Conservation (phyloP, 2,888 invertebrate species). For the Agyllia agylla region DNA sequence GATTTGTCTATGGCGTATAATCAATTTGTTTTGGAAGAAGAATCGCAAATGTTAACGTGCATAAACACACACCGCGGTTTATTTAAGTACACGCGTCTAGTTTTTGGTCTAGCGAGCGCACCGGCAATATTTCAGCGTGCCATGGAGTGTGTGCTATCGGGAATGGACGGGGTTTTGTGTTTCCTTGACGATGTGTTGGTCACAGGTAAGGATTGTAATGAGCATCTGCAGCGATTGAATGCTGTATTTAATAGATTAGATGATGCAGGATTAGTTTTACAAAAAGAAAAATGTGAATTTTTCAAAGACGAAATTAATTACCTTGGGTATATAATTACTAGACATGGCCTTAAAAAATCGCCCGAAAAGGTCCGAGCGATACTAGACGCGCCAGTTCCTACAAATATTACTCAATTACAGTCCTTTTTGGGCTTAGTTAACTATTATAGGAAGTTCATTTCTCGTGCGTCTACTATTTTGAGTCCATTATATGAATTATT, state of each 20-base stretch:
- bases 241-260: constrained; percentile 18
- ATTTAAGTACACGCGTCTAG: constrained; percentile 47
- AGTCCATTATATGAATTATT: constrained; percentile 69
- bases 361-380: constrained; percentile 76
- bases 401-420: constrained; percentile 64
- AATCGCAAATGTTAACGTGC: constrained; percentile 36
- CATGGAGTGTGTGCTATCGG: constrained; percentile 72
- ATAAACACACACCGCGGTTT: constrained; percentile 52
- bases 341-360: constrained; percentile 55
- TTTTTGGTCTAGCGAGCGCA: constrained; percentile 49
- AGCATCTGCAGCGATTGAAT: too few relatives aligned
- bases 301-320: constrained; percentile 64
- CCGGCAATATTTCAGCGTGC: constrained; percentile 68
- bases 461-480: constrained; percentile 66
- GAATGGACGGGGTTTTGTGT: constrained; percentile 64
- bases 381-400: constrained; percentile 30
- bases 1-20: constrained; percentile 68
- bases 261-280: constrained; percentile 41
- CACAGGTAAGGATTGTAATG: constrained; percentile 31
- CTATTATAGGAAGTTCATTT: constrained; percentile 79
- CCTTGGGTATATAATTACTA: constrained; percentile 70
- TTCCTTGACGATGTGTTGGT: constrained; percentile 60
- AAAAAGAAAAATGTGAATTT: constrained; percentile 55
- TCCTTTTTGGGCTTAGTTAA: constrained; percentile 77
- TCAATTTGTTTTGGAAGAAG: constrained; percentile 53